Percentiles rank a stretch among this genome's conserved stretches.
Conservation (phyloP, 2,888 invertebrate genomes). For the Drosophila austrosaltans region DNA sequence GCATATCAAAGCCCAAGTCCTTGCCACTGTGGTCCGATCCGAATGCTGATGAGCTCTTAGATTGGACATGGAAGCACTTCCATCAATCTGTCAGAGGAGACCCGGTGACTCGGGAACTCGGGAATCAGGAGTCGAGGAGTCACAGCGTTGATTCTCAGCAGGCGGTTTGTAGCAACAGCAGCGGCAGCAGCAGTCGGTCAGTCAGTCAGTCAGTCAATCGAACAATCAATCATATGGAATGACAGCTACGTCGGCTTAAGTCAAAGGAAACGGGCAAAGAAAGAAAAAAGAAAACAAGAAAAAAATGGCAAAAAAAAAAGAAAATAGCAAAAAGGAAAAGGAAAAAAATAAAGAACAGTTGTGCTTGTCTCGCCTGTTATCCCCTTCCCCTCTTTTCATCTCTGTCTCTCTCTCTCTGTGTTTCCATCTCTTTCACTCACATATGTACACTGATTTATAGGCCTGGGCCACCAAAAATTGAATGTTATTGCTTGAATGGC, state of each 20-base stretch:
- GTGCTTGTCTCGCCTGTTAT: constrained; percentile 1
- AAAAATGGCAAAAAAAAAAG: neutral
- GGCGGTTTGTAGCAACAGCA: constrained; percentile 13
- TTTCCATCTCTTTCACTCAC: constrained; percentile 12
- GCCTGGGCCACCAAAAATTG: constrained; percentile 73
- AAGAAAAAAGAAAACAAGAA: neutral
- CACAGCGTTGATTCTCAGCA: neutral
- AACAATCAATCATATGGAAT: constrained; percentile 73
- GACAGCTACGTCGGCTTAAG: constrained; percentile 72
- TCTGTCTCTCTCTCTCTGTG: neutral
- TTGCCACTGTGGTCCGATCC: constrained; percentile 19
- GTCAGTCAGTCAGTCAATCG: constrained; percentile 70
- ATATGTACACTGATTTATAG: constrained; percentile 69
- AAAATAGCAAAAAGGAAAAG: constrained; percentile 3
- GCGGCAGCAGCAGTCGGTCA: constrained; percentile 10
- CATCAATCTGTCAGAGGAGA: constrained; percentile 44
- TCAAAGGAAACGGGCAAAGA: constrained; percentile 54
- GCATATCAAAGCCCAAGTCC: constrained; percentile 22
- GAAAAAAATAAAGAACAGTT: constrained; percentile 11
- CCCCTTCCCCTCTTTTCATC: neutral
- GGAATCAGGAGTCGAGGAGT: constrained; percentile 16
- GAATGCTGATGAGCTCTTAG: constrained; percentile 41
- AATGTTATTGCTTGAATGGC: constrained; percentile 77
- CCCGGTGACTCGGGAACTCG: constrained; percentile 16
- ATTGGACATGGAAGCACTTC: constrained; percentile 30